Conservation (phyloP, 92 coral and sea anemone species). For the Umimayanthus chanpuru region DNA sequence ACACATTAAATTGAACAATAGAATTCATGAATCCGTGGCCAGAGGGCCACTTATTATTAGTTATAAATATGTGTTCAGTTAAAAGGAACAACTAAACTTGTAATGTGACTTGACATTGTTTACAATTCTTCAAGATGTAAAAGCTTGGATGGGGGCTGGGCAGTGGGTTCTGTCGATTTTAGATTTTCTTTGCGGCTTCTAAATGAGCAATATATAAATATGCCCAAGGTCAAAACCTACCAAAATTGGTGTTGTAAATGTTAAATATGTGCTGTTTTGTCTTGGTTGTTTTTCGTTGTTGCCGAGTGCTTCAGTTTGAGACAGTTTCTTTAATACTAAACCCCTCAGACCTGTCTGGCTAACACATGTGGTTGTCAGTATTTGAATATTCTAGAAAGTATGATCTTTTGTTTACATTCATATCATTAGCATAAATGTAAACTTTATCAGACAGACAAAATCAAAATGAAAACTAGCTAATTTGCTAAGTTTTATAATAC, state of each 20-base stretch:
- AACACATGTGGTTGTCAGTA: no score
- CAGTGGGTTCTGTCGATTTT: background rate
- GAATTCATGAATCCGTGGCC: constrained; percentile 2
- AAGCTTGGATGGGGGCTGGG: background rate
- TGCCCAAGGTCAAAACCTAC: background rate
- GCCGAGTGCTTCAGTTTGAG: background rate
- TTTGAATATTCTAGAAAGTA: background rate
- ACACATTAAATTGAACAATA: background rate
- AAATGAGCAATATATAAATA: background rate
- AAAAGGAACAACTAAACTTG: background rate
- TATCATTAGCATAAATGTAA: no score
- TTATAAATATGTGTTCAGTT: background rate
- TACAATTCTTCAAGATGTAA: background rate
- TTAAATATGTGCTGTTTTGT: background rate
- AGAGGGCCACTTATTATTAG: background rate
- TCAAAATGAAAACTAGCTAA: no score
- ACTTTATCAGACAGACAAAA: no score
- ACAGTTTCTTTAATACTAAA: background rate
- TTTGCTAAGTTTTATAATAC: no score
- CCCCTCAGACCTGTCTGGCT: background rate
- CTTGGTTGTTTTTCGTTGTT: background rate
- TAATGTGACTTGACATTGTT: constrained; percentile 27
- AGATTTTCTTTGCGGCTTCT: background rate
- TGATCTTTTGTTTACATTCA: no score
- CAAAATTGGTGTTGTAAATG: background rate